Conservation (phyloP, 2,113 vertebrate genomes). For the Heliornis fulica region DNA sequence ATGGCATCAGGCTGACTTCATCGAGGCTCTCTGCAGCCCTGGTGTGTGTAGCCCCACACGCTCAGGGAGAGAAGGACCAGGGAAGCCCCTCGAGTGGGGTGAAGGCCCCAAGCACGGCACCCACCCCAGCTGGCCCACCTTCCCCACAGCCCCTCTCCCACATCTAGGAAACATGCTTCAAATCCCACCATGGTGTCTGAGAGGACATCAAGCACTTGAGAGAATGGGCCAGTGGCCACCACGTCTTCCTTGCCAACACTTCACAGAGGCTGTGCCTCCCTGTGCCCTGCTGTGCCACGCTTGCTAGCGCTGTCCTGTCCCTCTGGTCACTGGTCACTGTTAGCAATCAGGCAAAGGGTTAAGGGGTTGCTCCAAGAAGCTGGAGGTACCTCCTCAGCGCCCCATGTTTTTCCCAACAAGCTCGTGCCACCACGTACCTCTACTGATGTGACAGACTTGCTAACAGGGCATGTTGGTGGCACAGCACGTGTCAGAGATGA, state of each 20-base stretch:
- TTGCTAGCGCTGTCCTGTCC: background rate
- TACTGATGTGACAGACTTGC: background rate
- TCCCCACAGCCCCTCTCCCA: no score
- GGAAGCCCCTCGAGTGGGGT: background rate
- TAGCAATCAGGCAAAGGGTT: background rate
- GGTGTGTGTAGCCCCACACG: background rate
- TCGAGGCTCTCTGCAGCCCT: background rate
- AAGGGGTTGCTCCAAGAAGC: accelerated
- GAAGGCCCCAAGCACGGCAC: accelerated
- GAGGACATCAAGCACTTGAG: background rate
- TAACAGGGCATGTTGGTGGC: background rate
- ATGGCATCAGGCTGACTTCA: background rate
- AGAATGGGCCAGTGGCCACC: accelerated
- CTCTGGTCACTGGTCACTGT: accelerated
- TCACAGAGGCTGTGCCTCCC: background rate
- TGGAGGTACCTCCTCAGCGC: background rate
- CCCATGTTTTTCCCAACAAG: accelerated
- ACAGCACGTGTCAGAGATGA: background rate
- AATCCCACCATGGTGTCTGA: accelerated
- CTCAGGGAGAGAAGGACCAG: background rate
- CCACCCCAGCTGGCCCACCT: no score
- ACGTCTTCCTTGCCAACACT: accelerated
- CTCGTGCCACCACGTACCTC: accelerated
- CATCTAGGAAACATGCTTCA: background rate
- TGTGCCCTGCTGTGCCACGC: accelerated